Percentiles rank a stretch among this genome's conserved stretches.
Conservation (phyloP, 2,113 vertebrate genomes). For the Cololabis saira region DNA sequence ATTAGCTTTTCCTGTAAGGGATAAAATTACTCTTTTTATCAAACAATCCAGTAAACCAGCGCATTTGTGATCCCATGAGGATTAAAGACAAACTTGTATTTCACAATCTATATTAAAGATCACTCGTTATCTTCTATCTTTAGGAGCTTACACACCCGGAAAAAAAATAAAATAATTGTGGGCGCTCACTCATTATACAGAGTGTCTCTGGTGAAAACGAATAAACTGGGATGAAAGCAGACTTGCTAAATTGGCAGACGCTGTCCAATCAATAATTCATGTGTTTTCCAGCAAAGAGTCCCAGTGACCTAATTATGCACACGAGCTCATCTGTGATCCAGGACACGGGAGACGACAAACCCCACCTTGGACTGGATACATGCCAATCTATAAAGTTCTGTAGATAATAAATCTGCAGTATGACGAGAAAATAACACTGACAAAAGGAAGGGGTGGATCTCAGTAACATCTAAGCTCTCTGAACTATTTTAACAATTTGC, state of each 20-base stretch:
- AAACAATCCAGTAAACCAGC: not conserved
- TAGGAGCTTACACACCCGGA: not conserved
- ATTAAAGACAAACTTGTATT: no score
- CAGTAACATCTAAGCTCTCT: no score
- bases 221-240: conserved; percentile 32
- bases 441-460: no score
- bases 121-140: not conserved
- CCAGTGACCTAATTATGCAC: conserved; percentile 66
- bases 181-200: conserved; percentile 12
- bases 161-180: conserved; percentile 3
- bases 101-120: not conserved
- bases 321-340: not conserved
- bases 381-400: not conserved
- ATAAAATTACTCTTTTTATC: not conserved
- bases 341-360: not conserved
- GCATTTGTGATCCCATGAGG: no score
- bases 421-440: not conserved
- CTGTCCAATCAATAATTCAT: conserved; percentile 65
- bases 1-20: not conserved
- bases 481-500: not conserved
- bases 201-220: conserved; percentile 23
- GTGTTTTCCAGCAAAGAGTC: conserved; percentile 47
- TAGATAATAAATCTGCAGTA: not conserved
- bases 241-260: conserved; percentile 49
- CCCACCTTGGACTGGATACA: not conserved